phyloP scores from a whole-genome alignment of 1,140 invertebrate species.

The Centruroides sculpturatus region DNA sequence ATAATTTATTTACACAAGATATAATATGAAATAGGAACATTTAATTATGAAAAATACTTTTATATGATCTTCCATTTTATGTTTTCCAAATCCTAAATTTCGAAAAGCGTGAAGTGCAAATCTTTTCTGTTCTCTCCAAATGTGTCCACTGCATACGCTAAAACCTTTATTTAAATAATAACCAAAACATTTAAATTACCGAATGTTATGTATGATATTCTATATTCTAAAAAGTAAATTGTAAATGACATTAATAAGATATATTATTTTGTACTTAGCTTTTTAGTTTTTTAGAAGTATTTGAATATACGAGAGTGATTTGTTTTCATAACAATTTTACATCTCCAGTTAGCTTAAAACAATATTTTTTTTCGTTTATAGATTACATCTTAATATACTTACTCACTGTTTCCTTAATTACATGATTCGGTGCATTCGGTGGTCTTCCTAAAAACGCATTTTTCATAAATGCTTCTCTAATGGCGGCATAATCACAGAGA shows the following conservation, averaged over 20 bases:
- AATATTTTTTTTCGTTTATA: neutral
- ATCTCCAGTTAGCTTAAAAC: too few species aligned
- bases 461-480: conserved; percentile 10
- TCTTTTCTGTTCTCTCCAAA: conserved; percentile 56
- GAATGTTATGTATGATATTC: too few species aligned
- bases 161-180: conserved; percentile 6
- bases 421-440: conserved; percentile 11
- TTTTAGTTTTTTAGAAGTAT: too few species aligned
- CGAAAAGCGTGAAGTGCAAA: conserved; percentile 54
- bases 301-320: too few species aligned
- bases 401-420: conserved; percentile 10
- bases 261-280: too few species aligned
- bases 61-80: conserved; percentile 52
- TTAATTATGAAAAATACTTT: conserved; percentile 21
- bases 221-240: too few species aligned
- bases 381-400: neutral
- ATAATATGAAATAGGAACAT: too few species aligned
- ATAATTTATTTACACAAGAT: too few species aligned
- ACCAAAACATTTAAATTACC: neutral
- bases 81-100: conserved; percentile 56
- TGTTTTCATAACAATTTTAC: too few species aligned
- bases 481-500: conserved; percentile 1
- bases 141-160: conserved; percentile 30
- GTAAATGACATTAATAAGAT: too few species aligned
- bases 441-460: conserved; percentile 12